Evolutionary conservation across 1,140 invertebrate species (phyloP).

Genomic region (Zeugodacus cucurbitae): DNA sequence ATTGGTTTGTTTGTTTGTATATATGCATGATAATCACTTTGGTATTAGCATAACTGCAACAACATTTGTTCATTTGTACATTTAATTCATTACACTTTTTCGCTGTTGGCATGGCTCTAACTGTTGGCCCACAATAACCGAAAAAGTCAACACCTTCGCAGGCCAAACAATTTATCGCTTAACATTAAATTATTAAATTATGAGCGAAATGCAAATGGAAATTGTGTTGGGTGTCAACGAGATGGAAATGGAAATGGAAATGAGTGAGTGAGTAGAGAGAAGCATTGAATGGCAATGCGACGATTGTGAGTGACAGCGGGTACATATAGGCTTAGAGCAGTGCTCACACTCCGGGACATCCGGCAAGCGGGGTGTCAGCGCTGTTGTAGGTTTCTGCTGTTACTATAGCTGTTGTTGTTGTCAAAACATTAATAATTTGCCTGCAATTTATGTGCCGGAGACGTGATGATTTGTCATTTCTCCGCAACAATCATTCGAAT

Average conservation of each 20-base stretch:
- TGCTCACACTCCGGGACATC: background rate
- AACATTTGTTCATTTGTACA: background rate
- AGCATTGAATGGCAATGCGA: background rate
- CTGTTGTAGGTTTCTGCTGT: background rate
- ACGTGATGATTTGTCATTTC: conserved; percentile 33
- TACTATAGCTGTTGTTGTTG: background rate
- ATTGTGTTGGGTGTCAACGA: background rate
- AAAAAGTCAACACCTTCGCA: conserved; percentile 29
- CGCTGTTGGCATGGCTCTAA: background rate
- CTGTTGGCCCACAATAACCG: background rate
- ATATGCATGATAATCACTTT: background rate
- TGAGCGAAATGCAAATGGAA: conserved; percentile 15
- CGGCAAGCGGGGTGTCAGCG: background rate
- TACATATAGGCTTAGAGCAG: background rate
- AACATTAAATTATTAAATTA: conserved; percentile 35
- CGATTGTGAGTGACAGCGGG: conserved; percentile 12
- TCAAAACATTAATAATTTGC: conserved; percentile 38
- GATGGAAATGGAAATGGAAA: background rate
- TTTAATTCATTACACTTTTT: background rate
- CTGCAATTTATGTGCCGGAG: conserved; percentile 5
- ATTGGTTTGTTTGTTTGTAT: background rate
- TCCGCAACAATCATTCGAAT: background rate
- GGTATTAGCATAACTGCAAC: conserved; percentile 1
- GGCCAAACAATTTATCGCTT: background rate
- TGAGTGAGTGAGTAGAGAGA: background rate